A percentile compares a stretch with the other conserved stretches of the same genome.
Evolutionary conservation across 2,888 invertebrate genomes (phyloP).

Genomic region (Cryptocephalus moraei): DNA sequence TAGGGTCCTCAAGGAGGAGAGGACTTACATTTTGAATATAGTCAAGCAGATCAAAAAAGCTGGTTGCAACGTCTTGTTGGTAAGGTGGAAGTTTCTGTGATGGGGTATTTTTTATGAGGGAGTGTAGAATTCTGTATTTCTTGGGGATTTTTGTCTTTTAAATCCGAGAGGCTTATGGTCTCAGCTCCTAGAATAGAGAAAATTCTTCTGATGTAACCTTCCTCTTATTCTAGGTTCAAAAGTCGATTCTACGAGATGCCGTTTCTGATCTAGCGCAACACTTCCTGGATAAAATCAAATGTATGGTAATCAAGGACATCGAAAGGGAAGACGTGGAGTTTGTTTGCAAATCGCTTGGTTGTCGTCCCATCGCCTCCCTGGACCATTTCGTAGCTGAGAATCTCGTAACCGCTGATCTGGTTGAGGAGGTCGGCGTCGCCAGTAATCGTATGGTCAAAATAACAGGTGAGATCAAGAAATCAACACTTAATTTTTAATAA

Average conservation of each 20-base stretch:
- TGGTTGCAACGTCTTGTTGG: conserved; percentile 94
- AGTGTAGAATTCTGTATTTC: background rate
- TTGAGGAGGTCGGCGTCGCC: conserved; percentile 86
- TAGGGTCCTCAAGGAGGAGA: conserved; percentile 92
- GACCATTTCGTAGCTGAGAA: conserved; percentile 95
- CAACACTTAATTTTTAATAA: too few relatives aligned
- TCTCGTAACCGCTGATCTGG: conserved; percentile 83
- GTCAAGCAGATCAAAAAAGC: conserved; percentile 98
- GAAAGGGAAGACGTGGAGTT: conserved; percentile 98
- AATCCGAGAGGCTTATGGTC: too few relatives aligned
- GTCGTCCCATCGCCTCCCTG: conserved; percentile 94
- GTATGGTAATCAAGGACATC: conserved; percentile 95
- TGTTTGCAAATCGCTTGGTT: conserved; percentile 88
- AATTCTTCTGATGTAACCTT: too few relatives aligned
- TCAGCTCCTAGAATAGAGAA: too few relatives aligned
- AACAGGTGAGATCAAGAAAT: conserved; percentile 25
- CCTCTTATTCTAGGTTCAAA: conserved; percentile 40
- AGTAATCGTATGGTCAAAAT: conserved; percentile 80
- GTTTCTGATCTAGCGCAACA: conserved; percentile 94
- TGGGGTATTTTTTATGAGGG: conserved; percentile 1
- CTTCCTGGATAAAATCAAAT: conserved; percentile 97
- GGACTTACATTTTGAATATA: conserved; percentile 94
- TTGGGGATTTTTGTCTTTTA: background rate
- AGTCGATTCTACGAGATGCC: conserved; percentile 81
- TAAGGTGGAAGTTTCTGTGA: conserved; percentile 35